Conservation (phyloP, 1,140 invertebrate species). For the Akabosia matsudoensis region DNA sequence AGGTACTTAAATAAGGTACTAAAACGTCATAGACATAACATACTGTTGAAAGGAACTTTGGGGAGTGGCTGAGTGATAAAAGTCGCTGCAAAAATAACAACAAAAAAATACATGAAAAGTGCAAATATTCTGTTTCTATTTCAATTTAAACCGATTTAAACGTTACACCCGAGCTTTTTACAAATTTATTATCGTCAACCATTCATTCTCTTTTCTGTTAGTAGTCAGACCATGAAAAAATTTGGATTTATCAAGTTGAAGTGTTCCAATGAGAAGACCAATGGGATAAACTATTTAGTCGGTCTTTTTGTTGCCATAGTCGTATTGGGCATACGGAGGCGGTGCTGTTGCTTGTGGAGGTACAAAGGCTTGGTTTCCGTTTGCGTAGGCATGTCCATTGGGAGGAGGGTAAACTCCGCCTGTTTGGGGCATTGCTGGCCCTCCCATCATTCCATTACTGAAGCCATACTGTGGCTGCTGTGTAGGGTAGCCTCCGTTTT, state of each 20-base stretch:
- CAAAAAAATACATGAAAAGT: no score
- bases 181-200: not conserved
- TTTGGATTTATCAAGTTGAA: no score
- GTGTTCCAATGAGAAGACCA: no score
- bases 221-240: not conserved
- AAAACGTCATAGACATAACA: no score
- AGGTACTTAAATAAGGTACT: no score
- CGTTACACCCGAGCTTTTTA: no score
- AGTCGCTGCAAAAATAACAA: no score
- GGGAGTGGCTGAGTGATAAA: no score
- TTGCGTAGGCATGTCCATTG: conserved; percentile 32
- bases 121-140: no score
- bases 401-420: conserved; percentile 17
- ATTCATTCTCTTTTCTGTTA: not conserved
- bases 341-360: conserved; percentile 8
- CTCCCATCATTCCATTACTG: not conserved
- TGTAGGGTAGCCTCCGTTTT: not conserved
- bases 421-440: conserved; percentile 11
- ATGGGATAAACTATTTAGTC: conserved; percentile 15
- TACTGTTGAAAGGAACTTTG: no score
- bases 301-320: not conserved
- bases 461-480: not conserved
- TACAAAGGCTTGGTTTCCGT: conserved; percentile 36
- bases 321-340: conserved; percentile 25
- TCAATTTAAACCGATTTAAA: no score